These are phyloP conservation scores for Dissostichus mawsoni DNA, from an alignment of 2,113 vertebrate species.

Conservation along the genomic window DNA sequence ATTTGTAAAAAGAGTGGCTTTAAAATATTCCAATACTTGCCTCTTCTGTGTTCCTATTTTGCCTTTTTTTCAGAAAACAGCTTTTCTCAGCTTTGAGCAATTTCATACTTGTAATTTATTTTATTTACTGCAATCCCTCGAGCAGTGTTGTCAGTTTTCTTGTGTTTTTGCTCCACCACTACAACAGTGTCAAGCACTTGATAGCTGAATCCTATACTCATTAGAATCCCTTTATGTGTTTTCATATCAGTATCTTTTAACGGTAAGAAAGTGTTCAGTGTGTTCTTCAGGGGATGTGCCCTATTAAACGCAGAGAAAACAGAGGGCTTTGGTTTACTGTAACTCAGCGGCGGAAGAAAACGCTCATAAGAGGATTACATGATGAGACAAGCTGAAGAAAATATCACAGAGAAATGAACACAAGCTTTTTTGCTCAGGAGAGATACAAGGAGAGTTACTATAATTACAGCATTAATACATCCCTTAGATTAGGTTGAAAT, in stretches of 20 bases:
- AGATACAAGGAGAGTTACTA: slow-evolving; percentile 4
- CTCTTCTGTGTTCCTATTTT: not conserved
- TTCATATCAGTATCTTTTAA: slow-evolving; percentile 29
- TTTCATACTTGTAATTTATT: slow-evolving; percentile 9
- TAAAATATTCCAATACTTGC: not conserved
- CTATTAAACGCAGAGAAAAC: slow-evolving; percentile 40
- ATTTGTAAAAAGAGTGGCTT: not conserved
- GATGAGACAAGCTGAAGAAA: slow-evolving; percentile 52
- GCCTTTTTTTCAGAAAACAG: not conserved
- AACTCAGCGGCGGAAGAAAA: slow-evolving; percentile 21
- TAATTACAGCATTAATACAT: slow-evolving; percentile 24
- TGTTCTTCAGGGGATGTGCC: slow-evolving; percentile 37
- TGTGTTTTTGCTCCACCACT: not conserved
- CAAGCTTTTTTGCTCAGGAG: slow-evolving; percentile 18
- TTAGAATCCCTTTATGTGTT: slow-evolving; percentile 12
- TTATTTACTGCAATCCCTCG: slow-evolving; percentile 1
- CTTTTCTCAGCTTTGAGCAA: not conserved
- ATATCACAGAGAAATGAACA: slow-evolving; percentile 38
- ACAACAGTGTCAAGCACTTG: slow-evolving; percentile 33
- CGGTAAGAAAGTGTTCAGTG: slow-evolving; percentile 12
- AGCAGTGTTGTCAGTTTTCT: slow-evolving; percentile 12
- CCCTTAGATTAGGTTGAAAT: slow-evolving; percentile 37
- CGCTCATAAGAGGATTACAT: slow-evolving; percentile 63
- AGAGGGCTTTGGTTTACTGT: slow-evolving; percentile 37
- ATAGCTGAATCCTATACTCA: slow-evolving; percentile 25